Evolutionary conservation across 2,888 invertebrate genomes (phyloP), one percentile per base, ranked within the genome.

Genomic region (Standfussiana lucernea): DNA sequence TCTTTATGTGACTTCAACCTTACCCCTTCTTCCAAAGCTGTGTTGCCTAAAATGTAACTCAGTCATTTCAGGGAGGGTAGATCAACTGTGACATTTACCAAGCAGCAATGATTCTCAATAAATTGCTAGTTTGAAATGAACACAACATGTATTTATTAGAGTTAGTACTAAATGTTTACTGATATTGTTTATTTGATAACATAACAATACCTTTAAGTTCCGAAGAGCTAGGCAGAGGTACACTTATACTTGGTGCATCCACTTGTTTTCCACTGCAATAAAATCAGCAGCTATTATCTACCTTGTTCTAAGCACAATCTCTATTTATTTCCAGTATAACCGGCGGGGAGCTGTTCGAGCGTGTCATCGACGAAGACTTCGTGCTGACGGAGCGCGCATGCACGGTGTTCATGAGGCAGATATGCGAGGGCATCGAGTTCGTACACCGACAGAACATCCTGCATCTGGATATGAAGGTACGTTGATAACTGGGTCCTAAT

Each of bases 331-430:
- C 67, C 97, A 99, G 99, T 91, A 99, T 99, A 89, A 98, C 98
- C 92, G 99, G 99, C 15, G 99, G 99, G 2, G 99, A 99, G 95
- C 96, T 99, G 64, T 99, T 99, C 94, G 99, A 99, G 95, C 97
- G 99, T 73, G 99, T 99, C 40, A 99, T 99, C 83, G 99, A 99
- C 91, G 99, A 99, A 92, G 99, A 99, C 95, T 99, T 99, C 93
- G 98, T 99, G 76, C 97, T 99, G 85, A 99, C 99, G 0, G 99
- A 99, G 95, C 98, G 98, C 84, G 99, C 99, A 13, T 99, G 99
- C 94, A 98, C 99, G 0, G 98, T 99, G 80, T 99, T 99, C 94
- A 98, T 99, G 97, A 97, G 99, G 59, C 99, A 99, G 96, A 99
- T 99, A 86, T 99, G 99, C 94, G 99, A 99, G 94, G 99, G 99